Conservation (phyloP, 2,797 vertebrate species). For the Hemibagrus guttatus region DNA sequence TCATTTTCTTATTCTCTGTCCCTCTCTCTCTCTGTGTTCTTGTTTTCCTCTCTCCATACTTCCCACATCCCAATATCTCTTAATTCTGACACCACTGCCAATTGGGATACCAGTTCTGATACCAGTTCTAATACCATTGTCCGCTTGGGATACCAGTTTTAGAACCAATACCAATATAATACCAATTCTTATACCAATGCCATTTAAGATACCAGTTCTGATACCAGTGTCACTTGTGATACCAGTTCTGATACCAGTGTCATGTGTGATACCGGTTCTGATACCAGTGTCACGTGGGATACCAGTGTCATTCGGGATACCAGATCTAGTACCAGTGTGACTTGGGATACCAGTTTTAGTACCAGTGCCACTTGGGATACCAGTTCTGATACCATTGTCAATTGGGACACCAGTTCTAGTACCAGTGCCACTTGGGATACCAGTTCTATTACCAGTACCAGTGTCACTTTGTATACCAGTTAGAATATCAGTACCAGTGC, state of each 20-base stretch:
- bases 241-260: neutral
- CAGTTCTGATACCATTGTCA: neutral
- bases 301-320: neutral
- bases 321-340: neutral
- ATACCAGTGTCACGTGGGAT: neutral
- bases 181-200: neutral
- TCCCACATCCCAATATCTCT: neutral
- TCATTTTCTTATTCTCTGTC: neutral
- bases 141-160: neutral
- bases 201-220: neutral
- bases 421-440: too few species aligned
- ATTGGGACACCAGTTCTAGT: too few species aligned
- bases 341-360: neutral
- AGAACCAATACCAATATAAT: too few species aligned
- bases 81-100: neutral
- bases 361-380: neutral
- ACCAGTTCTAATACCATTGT: neutral
- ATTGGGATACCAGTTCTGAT: neutral
- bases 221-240: neutral
- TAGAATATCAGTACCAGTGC: too few species aligned
- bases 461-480: too few species aligned
- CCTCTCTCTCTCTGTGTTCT: neutral
- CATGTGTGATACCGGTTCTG: neutral
- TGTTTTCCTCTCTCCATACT: neutral
- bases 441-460: too few species aligned